Evolutionary conservation across 2,797 vertebrate genomes (phyloP).

Genomic region (Triplophysa yarkandensis): DNA sequence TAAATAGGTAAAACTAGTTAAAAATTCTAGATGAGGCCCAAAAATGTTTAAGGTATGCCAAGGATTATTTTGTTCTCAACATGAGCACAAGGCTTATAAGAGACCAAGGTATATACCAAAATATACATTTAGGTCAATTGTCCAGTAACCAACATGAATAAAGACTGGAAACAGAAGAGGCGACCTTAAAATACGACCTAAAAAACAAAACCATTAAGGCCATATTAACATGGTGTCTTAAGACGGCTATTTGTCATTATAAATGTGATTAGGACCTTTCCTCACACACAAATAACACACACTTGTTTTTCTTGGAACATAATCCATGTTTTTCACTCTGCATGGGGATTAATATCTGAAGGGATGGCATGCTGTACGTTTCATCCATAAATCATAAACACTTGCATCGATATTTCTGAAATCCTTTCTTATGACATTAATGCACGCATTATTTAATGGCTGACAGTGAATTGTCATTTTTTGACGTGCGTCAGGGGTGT

Average conservation of each 20-base stretch:
- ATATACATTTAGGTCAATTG: too few relatives aligned
- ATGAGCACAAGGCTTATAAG: too few relatives aligned
- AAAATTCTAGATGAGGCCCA: background rate
- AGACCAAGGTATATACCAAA: too few relatives aligned
- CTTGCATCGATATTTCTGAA: background rate
- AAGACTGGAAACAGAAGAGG: background rate
- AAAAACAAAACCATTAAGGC: too few relatives aligned
- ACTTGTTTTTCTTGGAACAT: background rate
- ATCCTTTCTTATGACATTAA: background rate
- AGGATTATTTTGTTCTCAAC: too few relatives aligned
- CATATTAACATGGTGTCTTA: too few relatives aligned
- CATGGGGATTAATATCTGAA: constrained; percentile 49
- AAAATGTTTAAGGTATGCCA: background rate
- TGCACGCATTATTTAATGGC: background rate
- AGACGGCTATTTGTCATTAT: background rate
- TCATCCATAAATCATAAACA: background rate
- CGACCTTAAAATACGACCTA: too few relatives aligned
- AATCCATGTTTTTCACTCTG: constrained; percentile 56
- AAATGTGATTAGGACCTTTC: background rate
- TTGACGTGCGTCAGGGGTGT: constrained; percentile 79
- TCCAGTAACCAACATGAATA: background rate
- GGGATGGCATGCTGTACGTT: constrained; percentile 47
- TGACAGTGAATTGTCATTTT: background rate
- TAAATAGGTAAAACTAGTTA: too few relatives aligned
- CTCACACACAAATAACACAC: constrained; percentile 1